Conservation (phyloP, 2,113 vertebrate genomes). For the Sinocyclocheilus grahami region DNA sequence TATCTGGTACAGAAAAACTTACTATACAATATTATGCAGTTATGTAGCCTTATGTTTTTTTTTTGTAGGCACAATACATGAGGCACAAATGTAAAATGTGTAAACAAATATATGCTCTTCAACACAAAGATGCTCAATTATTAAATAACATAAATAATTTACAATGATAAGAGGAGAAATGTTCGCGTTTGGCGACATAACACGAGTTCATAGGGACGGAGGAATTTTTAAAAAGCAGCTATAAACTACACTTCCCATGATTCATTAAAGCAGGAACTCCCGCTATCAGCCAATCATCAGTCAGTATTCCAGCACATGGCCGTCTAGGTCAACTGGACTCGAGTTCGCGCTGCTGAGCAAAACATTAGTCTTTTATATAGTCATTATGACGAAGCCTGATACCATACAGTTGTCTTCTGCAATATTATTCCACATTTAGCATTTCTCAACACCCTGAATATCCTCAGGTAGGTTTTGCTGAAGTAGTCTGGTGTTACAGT, state of each 20-base stretch:
- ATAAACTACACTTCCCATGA: conserved; percentile 51
- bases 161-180: neutral
- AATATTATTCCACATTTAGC: neutral
- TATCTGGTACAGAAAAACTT: too few relatives aligned
- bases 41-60: too few relatives aligned
- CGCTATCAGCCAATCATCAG: conserved; percentile 18
- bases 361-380: neutral
- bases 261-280: neutral
- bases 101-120: neutral
- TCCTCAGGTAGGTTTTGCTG: neutral
- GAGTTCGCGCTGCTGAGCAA: neutral
- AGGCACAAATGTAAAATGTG: neutral
- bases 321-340: conserved; percentile 38
- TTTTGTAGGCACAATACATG: neutral
- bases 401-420: neutral
- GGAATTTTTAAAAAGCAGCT: neutral
- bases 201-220: neutral
- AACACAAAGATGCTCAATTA: neutral
- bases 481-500: neutral
- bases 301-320: conserved; percentile 40
- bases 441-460: neutral
- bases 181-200: neutral
- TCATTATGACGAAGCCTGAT: neutral
- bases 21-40: too few relatives aligned
- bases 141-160: neutral